Percentiles rank a stretch among this genome's conserved stretches.
These are phyloP conservation scores for Callinectes sapidus DNA, from an alignment of 2,888 invertebrate genomes.

Conservation along the genomic window DNA sequence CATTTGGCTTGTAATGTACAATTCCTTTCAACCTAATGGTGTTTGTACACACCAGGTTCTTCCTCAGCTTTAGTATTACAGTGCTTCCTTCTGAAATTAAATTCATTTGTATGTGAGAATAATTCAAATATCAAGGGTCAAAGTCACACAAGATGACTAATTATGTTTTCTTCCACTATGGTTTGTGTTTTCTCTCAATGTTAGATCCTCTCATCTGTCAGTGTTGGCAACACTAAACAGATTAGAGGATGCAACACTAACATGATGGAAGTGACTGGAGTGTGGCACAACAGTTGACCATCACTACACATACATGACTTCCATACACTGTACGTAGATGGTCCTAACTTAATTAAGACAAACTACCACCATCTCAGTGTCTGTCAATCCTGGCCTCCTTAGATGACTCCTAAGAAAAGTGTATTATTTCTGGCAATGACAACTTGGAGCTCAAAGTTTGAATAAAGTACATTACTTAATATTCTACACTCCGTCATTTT, in stretches of 20 bases:
- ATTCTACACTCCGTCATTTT: not conserved
- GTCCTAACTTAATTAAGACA: not conserved
- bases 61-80: slow-evolving; percentile 20
- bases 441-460: slow-evolving; percentile 14
- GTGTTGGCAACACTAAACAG: no score
- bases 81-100: slow-evolving; percentile 20
- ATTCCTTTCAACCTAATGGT: not conserved
- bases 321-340: not conserved
- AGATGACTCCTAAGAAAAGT: not conserved
- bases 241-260: no score
- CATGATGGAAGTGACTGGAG: no score
- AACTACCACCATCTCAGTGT: not conserved
- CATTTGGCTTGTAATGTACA: not conserved
- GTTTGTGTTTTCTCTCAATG: no score
- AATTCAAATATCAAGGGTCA: not conserved
- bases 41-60: not conserved
- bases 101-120: not conserved
- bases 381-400: not conserved
- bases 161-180: no score
- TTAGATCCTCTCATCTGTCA: no score
- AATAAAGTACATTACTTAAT: not conserved
- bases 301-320: not conserved
- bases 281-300: no score
- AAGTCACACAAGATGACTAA: no score
- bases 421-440: not conserved